A percentile compares a stretch with the other conserved stretches of the same genome.
phyloP scores from a whole-genome alignment of 2,113 vertebrate species.

The Helogale parvula region DNA sequence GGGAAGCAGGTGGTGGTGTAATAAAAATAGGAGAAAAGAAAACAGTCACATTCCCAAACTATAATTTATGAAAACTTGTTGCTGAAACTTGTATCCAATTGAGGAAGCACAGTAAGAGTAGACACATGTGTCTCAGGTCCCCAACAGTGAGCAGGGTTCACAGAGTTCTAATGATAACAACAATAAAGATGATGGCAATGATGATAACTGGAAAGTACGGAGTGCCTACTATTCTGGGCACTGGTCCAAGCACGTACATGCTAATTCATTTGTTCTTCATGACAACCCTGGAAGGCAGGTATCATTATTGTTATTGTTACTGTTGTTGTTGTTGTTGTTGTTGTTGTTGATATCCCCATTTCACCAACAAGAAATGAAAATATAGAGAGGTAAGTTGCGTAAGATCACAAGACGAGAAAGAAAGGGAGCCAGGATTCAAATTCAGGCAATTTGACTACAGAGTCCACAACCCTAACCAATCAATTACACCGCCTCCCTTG shows the following conservation, averaged over 20 bases:
- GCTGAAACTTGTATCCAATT: not conserved
- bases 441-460: not conserved
- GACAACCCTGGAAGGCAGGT: too few relatives aligned
- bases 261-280: not conserved
- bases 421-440: not conserved
- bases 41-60: slow-evolving; percentile 1
- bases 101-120: not conserved
- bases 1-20: not conserved
- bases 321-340: too few relatives aligned
- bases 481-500: not conserved
- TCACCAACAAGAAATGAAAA: slow-evolving; percentile 5
- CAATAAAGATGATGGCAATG: not conserved
- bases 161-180: not conserved
- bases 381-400: not conserved
- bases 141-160: not conserved
- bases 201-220: not conserved
- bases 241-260: not conserved
- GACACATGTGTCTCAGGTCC: not conserved
- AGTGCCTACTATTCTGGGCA: not conserved
- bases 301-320: not conserved
- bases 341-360: not conserved
- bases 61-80: not conserved
- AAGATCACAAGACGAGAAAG: not conserved
- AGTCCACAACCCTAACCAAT: not conserved
- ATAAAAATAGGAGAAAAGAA: not conserved